Evolutionary conservation across 2,113 vertebrate species (phyloP).

Genomic region (Tringa solitaria): DNA sequence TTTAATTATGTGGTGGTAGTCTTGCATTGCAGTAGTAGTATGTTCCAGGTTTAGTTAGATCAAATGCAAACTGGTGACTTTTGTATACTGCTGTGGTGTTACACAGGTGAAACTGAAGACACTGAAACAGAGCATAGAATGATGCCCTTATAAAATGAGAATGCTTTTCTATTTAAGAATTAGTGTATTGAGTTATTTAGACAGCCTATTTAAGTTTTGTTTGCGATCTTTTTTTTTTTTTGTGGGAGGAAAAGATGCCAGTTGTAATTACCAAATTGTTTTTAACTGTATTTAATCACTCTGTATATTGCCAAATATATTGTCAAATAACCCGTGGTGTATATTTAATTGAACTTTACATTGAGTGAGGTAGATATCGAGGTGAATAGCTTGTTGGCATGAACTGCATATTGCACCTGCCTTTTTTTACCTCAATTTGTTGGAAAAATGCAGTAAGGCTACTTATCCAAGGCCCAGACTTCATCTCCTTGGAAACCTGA

Average conservation of each 20-base stretch:
- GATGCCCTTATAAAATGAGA: neutral
- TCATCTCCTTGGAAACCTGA: constrained; percentile 68
- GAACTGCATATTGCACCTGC: neutral
- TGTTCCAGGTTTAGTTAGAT: neutral
- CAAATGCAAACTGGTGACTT: neutral
- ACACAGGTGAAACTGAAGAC: neutral
- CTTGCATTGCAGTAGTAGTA: neutral
- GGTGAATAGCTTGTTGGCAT: neutral
- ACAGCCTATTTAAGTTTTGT: neutral
- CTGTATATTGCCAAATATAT: neutral
- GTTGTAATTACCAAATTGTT: neutral
- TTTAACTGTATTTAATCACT: neutral
- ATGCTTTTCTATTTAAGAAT: neutral
- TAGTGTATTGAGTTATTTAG: neutral
- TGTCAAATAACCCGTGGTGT: neutral
- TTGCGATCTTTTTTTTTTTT: neutral
- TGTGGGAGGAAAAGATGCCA: neutral
- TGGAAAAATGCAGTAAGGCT: constrained; percentile 39
- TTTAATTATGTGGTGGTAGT: no score
- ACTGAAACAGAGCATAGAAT: neutral
- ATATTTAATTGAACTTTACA: neutral
- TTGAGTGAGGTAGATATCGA: fast-evolving
- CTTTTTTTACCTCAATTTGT: neutral
- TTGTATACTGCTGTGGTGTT: neutral
- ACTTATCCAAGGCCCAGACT: constrained; percentile 48